Percentiles rank a stretch among this genome's conserved stretches.
Conservation (phyloP, 1,140 invertebrate species). For the Drosophila lowei region DNA sequence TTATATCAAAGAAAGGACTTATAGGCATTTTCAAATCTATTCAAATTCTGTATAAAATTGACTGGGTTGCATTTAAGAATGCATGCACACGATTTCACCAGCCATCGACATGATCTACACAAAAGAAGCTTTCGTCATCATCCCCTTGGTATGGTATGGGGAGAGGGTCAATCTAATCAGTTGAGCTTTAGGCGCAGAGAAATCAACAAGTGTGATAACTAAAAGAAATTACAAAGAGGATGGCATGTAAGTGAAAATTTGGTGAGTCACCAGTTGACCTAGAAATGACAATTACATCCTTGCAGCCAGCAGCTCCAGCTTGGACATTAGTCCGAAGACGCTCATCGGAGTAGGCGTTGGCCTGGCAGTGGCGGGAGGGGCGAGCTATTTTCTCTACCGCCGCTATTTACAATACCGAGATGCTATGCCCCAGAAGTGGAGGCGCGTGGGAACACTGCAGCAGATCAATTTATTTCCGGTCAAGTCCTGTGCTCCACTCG, state of each 20-base stretch:
- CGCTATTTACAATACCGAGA: slow-evolving; percentile 49
- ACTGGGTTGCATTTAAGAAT: too few relatives aligned
- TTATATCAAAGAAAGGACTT: too few relatives aligned
- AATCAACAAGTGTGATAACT: slow-evolving; percentile 30
- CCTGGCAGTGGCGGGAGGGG: slow-evolving; percentile 48
- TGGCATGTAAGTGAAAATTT: slow-evolving; percentile 38
- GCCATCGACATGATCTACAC: slow-evolving; percentile 11
- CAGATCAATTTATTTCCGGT: slow-evolving; percentile 84
- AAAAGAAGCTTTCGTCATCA: slow-evolving; percentile 27
- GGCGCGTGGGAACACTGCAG: slow-evolving; percentile 84
- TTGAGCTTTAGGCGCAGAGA: slow-evolving; percentile 29
- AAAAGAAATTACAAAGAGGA: slow-evolving; percentile 12
- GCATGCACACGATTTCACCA: not conserved
- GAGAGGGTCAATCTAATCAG: slow-evolving; percentile 27
- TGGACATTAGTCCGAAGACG: slow-evolving; percentile 38
- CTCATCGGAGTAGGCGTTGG: slow-evolving; percentile 62
- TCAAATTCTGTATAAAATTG: too few relatives aligned
- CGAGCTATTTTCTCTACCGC: slow-evolving; percentile 62
- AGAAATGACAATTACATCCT: too few relatives aligned
- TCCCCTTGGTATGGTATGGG: not conserved
- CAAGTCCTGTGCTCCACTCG: slow-evolving; percentile 84
- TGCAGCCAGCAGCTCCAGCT: slow-evolving; percentile 10
- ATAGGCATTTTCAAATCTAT: too few relatives aligned
- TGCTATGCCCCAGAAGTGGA: slow-evolving; percentile 71
- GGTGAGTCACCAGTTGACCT: too few relatives aligned